Evolutionary conservation across 2,113 vertebrate genomes (phyloP).

Genomic region (Pelobates fuscus): DNA sequence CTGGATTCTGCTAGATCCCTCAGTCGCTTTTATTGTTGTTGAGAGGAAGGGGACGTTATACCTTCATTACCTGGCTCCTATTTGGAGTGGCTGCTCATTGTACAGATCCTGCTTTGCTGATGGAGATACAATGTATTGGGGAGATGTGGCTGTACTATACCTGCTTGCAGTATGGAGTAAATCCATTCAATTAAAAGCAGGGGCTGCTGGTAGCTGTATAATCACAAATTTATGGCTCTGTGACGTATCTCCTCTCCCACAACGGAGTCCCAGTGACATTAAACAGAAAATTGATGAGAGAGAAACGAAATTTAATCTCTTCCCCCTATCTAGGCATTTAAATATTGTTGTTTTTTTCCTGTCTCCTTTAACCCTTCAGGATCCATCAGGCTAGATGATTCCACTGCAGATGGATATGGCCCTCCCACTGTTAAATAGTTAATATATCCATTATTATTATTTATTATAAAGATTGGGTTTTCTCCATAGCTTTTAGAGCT

Average conservation of each 20-base stretch:
- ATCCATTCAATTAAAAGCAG: constrained; percentile 61
- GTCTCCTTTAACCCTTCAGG: constrained; percentile 13
- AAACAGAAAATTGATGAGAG: constrained; percentile 81
- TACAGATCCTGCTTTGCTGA: constrained; percentile 10
- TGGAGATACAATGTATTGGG: too few relatives aligned
- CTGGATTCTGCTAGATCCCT: constrained; percentile 6
- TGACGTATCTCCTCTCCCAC: constrained; percentile 75
- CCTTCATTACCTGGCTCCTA: background rate
- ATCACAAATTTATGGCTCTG: constrained; percentile 75
- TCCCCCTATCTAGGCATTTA: constrained; percentile 36
- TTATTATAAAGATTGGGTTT: too few relatives aligned
- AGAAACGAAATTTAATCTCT: constrained; percentile 65
- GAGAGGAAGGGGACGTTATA: background rate
- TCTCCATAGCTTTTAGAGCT: background rate
- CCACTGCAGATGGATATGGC: background rate
- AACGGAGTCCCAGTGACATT: constrained; percentile 75
- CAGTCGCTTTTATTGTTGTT: constrained; percentile 10
- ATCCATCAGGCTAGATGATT: background rate
- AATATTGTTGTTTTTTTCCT: constrained; percentile 29
- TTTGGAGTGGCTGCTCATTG: constrained; percentile 5
- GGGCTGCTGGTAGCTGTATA: constrained; percentile 70
- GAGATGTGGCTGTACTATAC: constrained; percentile 42
- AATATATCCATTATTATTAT: too few relatives aligned
- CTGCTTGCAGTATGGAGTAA: constrained; percentile 48
- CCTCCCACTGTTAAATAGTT: too few relatives aligned